Evolutionary conservation across 1,140 invertebrate species (phyloP).

Genomic region (Euwallacea similis): DNA sequence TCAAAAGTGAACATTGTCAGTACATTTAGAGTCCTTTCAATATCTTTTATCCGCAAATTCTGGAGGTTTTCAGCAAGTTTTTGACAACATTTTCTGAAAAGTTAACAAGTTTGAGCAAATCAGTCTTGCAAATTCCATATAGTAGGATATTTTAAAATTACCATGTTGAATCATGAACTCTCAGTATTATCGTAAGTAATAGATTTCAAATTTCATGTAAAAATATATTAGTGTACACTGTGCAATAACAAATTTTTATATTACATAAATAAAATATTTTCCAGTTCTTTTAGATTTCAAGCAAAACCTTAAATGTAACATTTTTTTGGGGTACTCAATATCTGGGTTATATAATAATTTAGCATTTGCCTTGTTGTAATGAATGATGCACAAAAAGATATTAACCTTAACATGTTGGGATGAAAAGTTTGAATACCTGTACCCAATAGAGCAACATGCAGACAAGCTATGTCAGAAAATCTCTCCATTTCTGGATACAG

Average conservation of each 20-base stretch:
- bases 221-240: too few relatives aligned
- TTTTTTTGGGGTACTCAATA: too few relatives aligned
- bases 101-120: neutral
- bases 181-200: too few relatives aligned
- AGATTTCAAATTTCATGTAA: too few relatives aligned
- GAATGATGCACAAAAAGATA: neutral
- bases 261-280: too few relatives aligned
- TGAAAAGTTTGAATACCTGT: conserved; percentile 51
- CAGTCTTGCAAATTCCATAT: neutral
- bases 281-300: too few relatives aligned
- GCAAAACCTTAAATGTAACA: too few relatives aligned
- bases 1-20: conserved; percentile 57
- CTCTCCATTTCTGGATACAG: conserved; percentile 52
- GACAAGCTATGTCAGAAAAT: conserved; percentile 54
- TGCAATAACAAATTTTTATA: too few relatives aligned
- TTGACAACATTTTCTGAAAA: conserved; percentile 36
- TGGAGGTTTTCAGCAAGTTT: conserved; percentile 41
- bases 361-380: too few relatives aligned
- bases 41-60: conserved; percentile 61
- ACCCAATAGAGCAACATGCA: conserved; percentile 60
- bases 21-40: conserved; percentile 61
- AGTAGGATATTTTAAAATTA: neutral
- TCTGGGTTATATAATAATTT: too few relatives aligned
- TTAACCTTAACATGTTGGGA: conserved; percentile 25
- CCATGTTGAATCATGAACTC: too few relatives aligned